These are phyloP conservation scores for Perognathus longimembris DNA, from an alignment of 2,113 vertebrate species.

Conservation along the genomic window DNA sequence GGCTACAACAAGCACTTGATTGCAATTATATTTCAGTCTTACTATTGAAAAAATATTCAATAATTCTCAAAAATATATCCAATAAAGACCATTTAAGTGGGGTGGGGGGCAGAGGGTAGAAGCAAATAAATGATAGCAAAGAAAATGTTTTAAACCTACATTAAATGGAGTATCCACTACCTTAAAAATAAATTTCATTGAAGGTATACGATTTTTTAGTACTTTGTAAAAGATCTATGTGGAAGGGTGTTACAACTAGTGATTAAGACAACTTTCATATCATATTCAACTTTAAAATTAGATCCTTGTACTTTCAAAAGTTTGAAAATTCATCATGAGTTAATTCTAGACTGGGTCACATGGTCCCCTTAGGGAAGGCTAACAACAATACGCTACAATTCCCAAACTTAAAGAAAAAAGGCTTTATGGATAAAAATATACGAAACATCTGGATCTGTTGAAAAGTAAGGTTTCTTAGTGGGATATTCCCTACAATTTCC, in stretches of 20 bases:
- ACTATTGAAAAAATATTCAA: slow-evolving; percentile 8
- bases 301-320: slow-evolving; percentile 50
- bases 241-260: background rate
- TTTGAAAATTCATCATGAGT: slow-evolving; percentile 60
- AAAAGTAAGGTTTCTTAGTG: slow-evolving; percentile 50
- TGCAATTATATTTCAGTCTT: slow-evolving; percentile 60
- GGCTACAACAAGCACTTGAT: slow-evolving; percentile 70
- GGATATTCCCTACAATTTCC: background rate
- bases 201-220: slow-evolving; percentile 29
- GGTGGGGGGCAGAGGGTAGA: too few species aligned
- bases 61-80: background rate
- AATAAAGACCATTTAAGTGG: background rate
- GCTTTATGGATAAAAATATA: slow-evolving; percentile 54
- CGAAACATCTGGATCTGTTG: slow-evolving; percentile 11
- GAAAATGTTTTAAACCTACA: slow-evolving; percentile 45
- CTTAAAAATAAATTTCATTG: slow-evolving; percentile 24
- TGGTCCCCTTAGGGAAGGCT: slow-evolving; percentile 25
- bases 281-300: slow-evolving; percentile 42
- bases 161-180: slow-evolving; percentile 26
- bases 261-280: slow-evolving; percentile 13
- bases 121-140: slow-evolving; percentile 2
- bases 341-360: slow-evolving; percentile 24
- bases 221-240: background rate
- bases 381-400: background rate
- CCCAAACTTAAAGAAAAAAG: slow-evolving; percentile 41